These are phyloP conservation scores for Drosophila hawaiiensis DNA, from an alignment of 2,888 invertebrate species.

Conservation along the genomic window DNA sequence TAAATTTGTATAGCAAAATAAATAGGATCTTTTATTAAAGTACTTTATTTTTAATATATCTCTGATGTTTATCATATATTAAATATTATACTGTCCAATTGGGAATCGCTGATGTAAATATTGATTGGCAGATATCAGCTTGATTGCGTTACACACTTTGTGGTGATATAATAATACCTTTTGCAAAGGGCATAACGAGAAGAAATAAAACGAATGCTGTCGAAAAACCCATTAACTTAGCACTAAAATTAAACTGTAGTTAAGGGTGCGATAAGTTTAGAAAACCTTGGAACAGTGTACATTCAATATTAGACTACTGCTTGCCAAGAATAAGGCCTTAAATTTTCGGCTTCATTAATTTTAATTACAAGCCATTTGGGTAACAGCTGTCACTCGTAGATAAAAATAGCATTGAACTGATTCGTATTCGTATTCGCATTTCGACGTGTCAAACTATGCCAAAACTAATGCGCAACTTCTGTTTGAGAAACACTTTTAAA, in stretches of 20 bases:
- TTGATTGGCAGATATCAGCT: background rate
- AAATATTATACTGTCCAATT: background rate
- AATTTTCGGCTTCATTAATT: background rate
- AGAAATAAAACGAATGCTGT: background rate
- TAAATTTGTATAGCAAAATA: rapidly evolving
- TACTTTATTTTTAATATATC: rapidly evolving
- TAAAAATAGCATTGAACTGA: background rate
- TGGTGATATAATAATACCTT: background rate
- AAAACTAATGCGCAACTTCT: background rate
- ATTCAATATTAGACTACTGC: background rate
- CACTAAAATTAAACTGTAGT: background rate
- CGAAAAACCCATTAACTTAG: background rate
- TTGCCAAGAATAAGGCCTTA: background rate
- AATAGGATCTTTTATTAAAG: rapidly evolving
- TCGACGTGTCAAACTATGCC: background rate
- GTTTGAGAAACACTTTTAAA: background rate
- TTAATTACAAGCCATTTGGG: background rate
- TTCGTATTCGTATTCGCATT: background rate
- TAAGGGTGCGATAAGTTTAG: background rate
- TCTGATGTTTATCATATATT: background rate
- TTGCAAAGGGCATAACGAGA: background rate
- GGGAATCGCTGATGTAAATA: background rate
- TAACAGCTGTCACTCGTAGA: background rate
- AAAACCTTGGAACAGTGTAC: too few relatives aligned
- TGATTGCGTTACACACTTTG: background rate